Conservation (phyloP, 2,113 vertebrate genomes). For the Urocitellus parryii region DNA sequence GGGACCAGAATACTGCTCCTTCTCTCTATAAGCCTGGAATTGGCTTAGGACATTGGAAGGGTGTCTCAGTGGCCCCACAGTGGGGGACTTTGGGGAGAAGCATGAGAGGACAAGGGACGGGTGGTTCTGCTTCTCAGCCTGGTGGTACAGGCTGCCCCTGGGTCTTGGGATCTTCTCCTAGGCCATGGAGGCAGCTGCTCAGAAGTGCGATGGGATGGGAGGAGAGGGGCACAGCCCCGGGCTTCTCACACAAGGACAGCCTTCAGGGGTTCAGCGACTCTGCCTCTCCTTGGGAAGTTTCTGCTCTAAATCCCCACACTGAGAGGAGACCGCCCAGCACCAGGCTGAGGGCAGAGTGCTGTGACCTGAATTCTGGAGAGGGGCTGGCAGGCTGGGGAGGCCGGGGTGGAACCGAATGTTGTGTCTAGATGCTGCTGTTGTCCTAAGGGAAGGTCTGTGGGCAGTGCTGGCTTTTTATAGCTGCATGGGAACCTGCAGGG, state of each 20-base stretch:
- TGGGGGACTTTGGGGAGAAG: not conserved
- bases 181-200: not conserved
- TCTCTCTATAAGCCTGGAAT: not conserved
- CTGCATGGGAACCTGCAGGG: slow-evolving; percentile 86
- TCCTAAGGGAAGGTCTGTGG: slow-evolving; percentile 81
- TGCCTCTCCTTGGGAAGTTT: not conserved
- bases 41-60: not conserved
- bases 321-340: not conserved
- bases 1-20: not conserved
- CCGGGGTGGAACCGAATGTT: slow-evolving; percentile 74
- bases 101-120: not conserved
- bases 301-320: not conserved
- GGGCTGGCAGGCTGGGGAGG: slow-evolving; percentile 63
- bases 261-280: not conserved
- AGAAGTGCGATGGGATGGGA: too few relatives aligned
- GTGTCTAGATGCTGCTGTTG: slow-evolving; percentile 80
- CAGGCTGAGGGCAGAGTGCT: slow-evolving; percentile 19
- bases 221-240: not conserved
- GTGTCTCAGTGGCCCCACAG: not conserved
- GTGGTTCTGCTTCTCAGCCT: not conserved
- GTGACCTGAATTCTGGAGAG: slow-evolving; percentile 56
- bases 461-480: slow-evolving; percentile 89
- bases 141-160: not conserved
- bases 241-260: not conserved
- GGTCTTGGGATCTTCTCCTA: not conserved